These are phyloP conservation scores for Rhagologus leucostigma DNA, from an alignment of 2,113 vertebrate species.

Conservation along the genomic window DNA sequence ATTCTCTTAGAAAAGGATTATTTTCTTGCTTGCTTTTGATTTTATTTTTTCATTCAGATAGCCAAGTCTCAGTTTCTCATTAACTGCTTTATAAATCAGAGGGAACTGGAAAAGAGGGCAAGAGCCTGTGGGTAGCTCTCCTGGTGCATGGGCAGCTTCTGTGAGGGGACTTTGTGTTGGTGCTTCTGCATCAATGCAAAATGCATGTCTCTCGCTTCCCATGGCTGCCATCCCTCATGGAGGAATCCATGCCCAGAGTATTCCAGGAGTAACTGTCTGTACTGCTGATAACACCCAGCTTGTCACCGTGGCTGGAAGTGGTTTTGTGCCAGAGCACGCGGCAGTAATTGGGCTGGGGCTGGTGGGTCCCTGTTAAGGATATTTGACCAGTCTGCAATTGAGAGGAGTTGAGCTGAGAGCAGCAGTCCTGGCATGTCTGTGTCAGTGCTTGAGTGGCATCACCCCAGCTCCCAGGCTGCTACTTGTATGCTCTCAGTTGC, in stretches of 20 bases:
- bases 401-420: background rate
- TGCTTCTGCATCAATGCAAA: background rate
- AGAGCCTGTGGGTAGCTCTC: background rate
- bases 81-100: background rate
- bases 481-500: rapidly evolving
- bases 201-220: background rate
- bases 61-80: background rate
- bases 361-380: rapidly evolving
- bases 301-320: rapidly evolving
- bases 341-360: background rate
- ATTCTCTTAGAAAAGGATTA: background rate
- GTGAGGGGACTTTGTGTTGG: background rate
- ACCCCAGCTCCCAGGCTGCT: background rate
- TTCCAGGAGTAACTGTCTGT: background rate
- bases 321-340: background rate
- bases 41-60: background rate
- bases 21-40: background rate
- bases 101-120: background rate
- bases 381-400: background rate
- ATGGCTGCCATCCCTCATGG: rapidly evolving
- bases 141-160: background rate
- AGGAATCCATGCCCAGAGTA: background rate
- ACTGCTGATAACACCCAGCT: background rate
- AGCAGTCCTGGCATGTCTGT: background rate
- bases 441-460: too few species aligned